A percentile compares a stretch with the other conserved stretches of the same genome.
These are phyloP conservation scores for Zingel zingel DNA, from an alignment of 2,113 vertebrate genomes.

Conservation along the genomic window DNA sequence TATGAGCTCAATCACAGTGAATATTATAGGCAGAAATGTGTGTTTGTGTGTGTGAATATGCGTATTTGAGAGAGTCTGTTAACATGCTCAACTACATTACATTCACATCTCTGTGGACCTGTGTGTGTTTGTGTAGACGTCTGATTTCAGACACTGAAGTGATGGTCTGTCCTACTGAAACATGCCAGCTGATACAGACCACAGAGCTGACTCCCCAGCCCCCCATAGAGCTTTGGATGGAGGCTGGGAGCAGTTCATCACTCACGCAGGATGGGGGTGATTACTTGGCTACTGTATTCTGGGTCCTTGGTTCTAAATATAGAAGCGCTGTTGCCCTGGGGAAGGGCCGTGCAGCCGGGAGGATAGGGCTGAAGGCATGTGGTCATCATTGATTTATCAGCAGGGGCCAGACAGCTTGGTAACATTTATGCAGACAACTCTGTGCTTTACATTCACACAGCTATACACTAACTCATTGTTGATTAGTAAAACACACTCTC, in stretches of 20 bases:
- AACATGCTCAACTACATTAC: background rate
- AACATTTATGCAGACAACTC: slow-evolving; percentile 27
- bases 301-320: slow-evolving; percentile 76
- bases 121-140: background rate
- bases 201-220: slow-evolving; percentile 30
- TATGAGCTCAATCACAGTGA: background rate
- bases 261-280: slow-evolving; percentile 80
- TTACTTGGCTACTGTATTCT: slow-evolving; percentile 75
- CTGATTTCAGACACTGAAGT: background rate
- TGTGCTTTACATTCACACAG: background rate
- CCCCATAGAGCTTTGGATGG: slow-evolving; percentile 48
- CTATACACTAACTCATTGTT: background rate
- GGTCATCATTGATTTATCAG: slow-evolving; percentile 60
- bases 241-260: slow-evolving; percentile 70
- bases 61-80: background rate
- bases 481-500: background rate
- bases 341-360: slow-evolving; percentile 36
- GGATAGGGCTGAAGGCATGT: slow-evolving; percentile 57
- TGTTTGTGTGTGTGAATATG: too few species aligned
- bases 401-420: slow-evolving; percentile 31
- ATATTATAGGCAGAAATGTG: background rate
- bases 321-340: slow-evolving; percentile 50
- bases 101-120: background rate
- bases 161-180: slow-evolving; percentile 18
- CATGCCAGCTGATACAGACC: slow-evolving; percentile 39